These are phyloP conservation scores for Platerodrilus igneus DNA, from an alignment of 2,888 invertebrate genomes.

Conservation along the genomic window DNA sequence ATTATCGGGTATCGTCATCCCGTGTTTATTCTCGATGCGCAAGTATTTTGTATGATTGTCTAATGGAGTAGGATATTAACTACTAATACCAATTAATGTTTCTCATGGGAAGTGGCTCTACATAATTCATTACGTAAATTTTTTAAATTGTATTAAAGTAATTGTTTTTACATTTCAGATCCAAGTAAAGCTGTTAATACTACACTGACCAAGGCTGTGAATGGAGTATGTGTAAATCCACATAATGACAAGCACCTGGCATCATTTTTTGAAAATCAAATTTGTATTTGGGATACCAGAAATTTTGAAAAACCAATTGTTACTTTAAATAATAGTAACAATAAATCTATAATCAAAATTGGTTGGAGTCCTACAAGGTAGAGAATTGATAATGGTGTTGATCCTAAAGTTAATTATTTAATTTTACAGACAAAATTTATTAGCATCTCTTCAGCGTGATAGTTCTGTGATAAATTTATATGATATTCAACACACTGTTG, in stretches of 20 bases:
- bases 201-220: constrained; percentile 75
- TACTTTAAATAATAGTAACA: constrained; percentile 61
- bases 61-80: too few relatives aligned
- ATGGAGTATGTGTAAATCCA: constrained; percentile 76
- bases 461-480: constrained; percentile 72
- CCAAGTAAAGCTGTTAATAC: constrained; percentile 63
- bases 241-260: constrained; percentile 74
- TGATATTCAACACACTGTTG: constrained; percentile 72
- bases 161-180: constrained; percentile 58
- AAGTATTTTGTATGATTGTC: too few relatives aligned
- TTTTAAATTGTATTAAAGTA: neutral
- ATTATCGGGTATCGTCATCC: too few relatives aligned
- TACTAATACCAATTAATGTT: too few relatives aligned
- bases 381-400: neutral
- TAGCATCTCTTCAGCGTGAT: constrained; percentile 79
- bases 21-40: too few relatives aligned
- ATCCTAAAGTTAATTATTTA: constrained; percentile 1
- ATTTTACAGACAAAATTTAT: constrained; percentile 60
- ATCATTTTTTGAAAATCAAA: constrained; percentile 75
- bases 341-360: constrained; percentile 69
- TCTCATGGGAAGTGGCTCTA: too few relatives aligned
- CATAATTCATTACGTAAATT: too few relatives aligned
- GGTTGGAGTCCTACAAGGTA: constrained; percentile 87
- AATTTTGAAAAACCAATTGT: constrained; percentile 80
- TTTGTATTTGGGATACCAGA: constrained; percentile 84